These are phyloP conservation scores for Crepidodera aurea DNA, from an alignment of 2,888 invertebrate genomes.

Conservation along the genomic window DNA sequence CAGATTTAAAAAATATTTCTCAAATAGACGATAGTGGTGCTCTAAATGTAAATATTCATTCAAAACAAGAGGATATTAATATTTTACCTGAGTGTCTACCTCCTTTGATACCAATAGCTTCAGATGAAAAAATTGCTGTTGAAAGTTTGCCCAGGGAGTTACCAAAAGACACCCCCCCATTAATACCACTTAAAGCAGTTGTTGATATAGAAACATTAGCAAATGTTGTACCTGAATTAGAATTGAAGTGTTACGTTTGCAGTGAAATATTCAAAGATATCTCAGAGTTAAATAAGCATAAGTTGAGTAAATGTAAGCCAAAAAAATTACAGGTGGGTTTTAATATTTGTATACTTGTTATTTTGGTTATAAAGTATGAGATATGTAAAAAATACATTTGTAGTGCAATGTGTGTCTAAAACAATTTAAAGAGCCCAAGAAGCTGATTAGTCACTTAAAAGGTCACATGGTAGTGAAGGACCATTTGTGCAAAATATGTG, in stretches of 20 bases:
- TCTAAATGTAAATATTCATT: constrained; percentile 45
- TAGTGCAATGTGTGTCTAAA: constrained; percentile 58
- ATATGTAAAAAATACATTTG: too few relatives aligned
- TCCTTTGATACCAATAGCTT: constrained; percentile 54
- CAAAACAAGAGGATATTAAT: too few relatives aligned
- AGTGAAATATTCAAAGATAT: constrained; percentile 51
- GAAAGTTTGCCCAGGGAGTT: constrained; percentile 37
- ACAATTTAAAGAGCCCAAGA: constrained; percentile 54
- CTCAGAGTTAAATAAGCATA: constrained; percentile 51
- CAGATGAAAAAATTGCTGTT: constrained; percentile 27
- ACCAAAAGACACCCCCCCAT: constrained; percentile 53
- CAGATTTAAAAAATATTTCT: constrained; percentile 47
- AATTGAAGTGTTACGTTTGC: constrained; percentile 51
- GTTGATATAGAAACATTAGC: constrained; percentile 3
- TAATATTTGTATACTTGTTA: background rate
- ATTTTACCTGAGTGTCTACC: constrained; percentile 51
- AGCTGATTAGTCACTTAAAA: constrained; percentile 56
- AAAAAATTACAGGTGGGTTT: constrained; percentile 23
- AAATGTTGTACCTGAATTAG: constrained; percentile 34
- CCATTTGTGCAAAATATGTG: constrained; percentile 59
- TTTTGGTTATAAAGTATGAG: too few relatives aligned
- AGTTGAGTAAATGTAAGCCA: constrained; percentile 48
- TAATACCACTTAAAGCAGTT: constrained; percentile 54
- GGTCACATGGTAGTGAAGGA: constrained; percentile 58
- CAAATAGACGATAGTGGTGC: constrained; percentile 32